Evolutionary conservation across 2,113 vertebrate genomes (phyloP).

Genomic region (Hippocampus abdominalis): DNA sequence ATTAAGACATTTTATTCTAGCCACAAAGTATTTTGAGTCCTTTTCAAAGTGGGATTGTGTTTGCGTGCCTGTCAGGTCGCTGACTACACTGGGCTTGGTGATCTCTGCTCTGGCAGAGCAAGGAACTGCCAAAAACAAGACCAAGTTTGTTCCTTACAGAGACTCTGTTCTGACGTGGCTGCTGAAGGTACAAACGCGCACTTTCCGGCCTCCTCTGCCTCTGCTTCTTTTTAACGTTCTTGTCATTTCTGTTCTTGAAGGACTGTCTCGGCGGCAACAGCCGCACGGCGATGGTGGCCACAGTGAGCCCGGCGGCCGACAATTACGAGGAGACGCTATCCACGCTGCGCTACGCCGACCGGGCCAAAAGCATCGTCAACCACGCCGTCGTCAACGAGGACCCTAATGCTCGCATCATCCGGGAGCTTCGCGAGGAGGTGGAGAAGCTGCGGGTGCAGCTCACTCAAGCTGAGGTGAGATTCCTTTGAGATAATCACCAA

Average conservation of each 20-base stretch:
- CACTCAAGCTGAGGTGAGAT: conserved; percentile 84
- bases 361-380: conserved; percentile 93
- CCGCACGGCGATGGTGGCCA: conserved; percentile 95
- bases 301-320: conserved; percentile 90
- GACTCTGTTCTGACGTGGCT: conserved; percentile 98
- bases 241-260: conserved; percentile 48
- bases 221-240: background rate
- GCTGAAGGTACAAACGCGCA: conserved; percentile 79
- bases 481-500: background rate
- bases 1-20: background rate
- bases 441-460: conserved; percentile 89
- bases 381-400: conserved; percentile 95
- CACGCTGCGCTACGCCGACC: conserved; percentile 87
- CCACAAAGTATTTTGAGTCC: background rate
- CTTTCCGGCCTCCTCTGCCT: background rate
- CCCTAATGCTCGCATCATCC: conserved; percentile 91
- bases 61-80: conserved; percentile 75
- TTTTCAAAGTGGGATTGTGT: conserved; percentile 5
- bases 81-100: conserved; percentile 91
- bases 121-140: conserved; percentile 92
- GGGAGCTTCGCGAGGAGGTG: conserved; percentile 92
- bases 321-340: conserved; percentile 95
- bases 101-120: conserved; percentile 97
- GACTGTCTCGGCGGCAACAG: conserved; percentile 94
- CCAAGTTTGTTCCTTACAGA: conserved; percentile 97